Evolutionary conservation across 2,113 vertebrate species (phyloP).

Genomic region (Notechis scutatus): DNA sequence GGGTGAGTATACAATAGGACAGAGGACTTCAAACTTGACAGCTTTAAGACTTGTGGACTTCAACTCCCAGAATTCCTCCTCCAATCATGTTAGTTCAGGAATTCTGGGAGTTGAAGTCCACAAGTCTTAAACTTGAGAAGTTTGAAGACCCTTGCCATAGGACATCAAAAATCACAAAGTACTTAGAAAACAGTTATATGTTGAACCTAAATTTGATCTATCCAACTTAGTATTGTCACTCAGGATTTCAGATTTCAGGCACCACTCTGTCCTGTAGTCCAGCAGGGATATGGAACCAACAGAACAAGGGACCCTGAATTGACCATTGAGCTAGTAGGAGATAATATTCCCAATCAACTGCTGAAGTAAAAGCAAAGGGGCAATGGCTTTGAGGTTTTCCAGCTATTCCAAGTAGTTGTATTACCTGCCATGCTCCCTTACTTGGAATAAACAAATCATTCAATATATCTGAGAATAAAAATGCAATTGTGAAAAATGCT

Average conservation of each 20-base stretch:
- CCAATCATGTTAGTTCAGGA: too few species aligned
- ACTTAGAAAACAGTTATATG: background rate
- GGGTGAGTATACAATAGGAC: background rate
- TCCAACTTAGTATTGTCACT: background rate
- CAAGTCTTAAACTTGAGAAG: too few species aligned
- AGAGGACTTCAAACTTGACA: background rate
- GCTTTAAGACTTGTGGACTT: too few species aligned
- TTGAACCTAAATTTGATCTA: background rate
- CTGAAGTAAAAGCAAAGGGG: background rate
- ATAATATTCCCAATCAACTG: background rate
- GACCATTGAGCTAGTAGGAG: background rate
- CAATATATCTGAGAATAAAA: background rate
- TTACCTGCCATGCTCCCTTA: background rate
- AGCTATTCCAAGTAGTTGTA: background rate
- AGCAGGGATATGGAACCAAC: background rate
- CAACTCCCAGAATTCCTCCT: too few species aligned
- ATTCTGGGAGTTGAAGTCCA: too few species aligned
- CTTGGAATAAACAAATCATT: background rate
- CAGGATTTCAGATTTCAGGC: background rate
- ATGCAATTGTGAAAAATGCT: background rate
- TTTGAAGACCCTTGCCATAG: too few species aligned
- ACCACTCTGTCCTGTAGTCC: background rate
- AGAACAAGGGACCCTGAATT: background rate
- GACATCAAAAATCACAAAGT: background rate
- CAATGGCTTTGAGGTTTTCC: background rate